Conservation (phyloP, 2,113 vertebrate genomes). For the Rhizomys pruinosus region DNA sequence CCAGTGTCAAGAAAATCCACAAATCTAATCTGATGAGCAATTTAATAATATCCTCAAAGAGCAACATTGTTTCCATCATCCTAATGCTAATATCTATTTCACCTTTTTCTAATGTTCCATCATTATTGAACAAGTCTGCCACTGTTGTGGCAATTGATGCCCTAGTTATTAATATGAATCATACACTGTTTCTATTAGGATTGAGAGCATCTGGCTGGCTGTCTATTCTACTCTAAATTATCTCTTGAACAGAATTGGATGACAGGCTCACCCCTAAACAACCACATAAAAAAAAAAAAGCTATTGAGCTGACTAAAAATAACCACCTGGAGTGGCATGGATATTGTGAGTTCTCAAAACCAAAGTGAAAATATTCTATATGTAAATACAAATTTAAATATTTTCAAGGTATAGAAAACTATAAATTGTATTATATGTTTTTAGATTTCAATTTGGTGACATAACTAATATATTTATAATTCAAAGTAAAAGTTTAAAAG, state of each 20-base stretch:
- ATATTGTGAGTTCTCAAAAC: neutral
- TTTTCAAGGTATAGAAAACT: neutral
- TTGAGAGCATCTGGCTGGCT: neutral
- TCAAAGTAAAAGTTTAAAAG: slow-evolving; percentile 20
- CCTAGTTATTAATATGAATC: neutral
- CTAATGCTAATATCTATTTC: neutral
- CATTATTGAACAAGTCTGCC: neutral
- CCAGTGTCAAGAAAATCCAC: neutral
- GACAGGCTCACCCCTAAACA: neutral
- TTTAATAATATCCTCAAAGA: neutral
- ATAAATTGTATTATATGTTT: neutral
- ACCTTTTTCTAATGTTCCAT: slow-evolving; percentile 29
- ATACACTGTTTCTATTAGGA: neutral
- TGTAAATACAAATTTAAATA: neutral
- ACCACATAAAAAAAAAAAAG: neutral
- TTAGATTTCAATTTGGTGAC: neutral
- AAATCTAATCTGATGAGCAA: neutral
- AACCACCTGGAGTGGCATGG: neutral
- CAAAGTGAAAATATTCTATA: neutral
- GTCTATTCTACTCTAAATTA: neutral
- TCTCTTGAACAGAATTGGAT: neutral
- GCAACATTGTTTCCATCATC: neutral
- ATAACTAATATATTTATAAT: slow-evolving; percentile 1
- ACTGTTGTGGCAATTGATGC: neutral
- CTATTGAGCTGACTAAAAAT: neutral